These are phyloP conservation scores for Budorcas taxicolor DNA, from an alignment of 2,113 vertebrate genomes.

Conservation along the genomic window DNA sequence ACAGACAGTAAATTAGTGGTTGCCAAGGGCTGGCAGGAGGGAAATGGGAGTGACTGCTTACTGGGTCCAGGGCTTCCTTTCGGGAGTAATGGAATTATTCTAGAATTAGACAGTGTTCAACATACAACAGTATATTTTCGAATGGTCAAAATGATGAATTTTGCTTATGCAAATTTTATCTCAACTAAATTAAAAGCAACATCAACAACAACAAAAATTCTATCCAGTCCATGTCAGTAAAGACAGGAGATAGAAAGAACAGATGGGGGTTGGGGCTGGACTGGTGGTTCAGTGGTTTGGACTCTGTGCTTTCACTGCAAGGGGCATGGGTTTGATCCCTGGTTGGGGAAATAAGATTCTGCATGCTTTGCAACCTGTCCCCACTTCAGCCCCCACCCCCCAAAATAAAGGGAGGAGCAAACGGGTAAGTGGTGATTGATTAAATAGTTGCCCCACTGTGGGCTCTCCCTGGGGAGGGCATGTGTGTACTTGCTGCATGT, in stretches of 20 bases:
- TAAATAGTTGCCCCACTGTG: neutral
- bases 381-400: neutral
- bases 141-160: neutral
- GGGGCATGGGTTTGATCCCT: neutral
- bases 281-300: neutral
- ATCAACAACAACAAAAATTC: neutral
- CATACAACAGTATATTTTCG: neutral
- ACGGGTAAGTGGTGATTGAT: neutral
- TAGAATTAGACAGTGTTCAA: neutral
- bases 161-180: neutral
- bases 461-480: neutral
- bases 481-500: neutral
- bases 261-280: fast-evolving
- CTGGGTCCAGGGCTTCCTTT: neutral
- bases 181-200: neutral
- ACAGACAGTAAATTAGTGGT: neutral
- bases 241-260: neutral
- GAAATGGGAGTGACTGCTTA: neutral
- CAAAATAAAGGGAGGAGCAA: neutral
- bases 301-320: neutral
- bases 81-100: neutral
- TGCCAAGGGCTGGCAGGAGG: neutral
- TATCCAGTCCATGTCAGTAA: neutral
- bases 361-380: neutral
- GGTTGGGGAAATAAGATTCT: neutral